Conservation (phyloP, 2,113 vertebrate genomes). For the Crotalus tigris region DNA sequence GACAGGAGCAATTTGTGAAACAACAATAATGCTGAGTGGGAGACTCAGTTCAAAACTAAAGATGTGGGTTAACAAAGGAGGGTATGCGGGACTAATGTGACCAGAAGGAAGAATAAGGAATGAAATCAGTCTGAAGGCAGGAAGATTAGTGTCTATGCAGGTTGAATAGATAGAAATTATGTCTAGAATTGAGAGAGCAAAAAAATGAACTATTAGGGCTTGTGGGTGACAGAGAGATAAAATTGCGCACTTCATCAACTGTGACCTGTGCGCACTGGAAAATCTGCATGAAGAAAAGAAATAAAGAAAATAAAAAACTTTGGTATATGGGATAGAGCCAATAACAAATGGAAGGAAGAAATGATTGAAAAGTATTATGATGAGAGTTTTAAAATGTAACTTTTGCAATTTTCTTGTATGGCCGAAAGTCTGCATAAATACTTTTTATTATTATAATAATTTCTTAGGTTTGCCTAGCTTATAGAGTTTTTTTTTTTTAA, state of each 20-base stretch:
- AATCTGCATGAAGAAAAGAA: neutral
- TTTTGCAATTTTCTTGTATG: neutral
- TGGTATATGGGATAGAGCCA: neutral
- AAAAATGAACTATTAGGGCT: neutral
- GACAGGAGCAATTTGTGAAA: neutral
- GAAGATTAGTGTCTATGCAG: neutral
- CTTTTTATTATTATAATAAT: neutral
- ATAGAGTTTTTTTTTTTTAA: neutral
- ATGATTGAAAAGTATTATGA: neutral
- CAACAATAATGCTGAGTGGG: neutral
- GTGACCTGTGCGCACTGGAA: neutral
- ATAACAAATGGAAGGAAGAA: neutral
- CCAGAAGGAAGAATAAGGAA: neutral
- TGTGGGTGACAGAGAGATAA: neutral
- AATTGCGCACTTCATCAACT: neutral
- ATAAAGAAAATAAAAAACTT: neutral
- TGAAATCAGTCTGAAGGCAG: accelerated
- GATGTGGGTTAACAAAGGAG: constrained; percentile 18
- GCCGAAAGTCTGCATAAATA: neutral
- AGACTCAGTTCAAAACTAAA: neutral
- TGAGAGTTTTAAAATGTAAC: neutral
- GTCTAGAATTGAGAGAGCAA: neutral
- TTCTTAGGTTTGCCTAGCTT: neutral
- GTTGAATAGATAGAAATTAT: neutral
- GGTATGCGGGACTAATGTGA: neutral